Conservation (phyloP, 2,888 invertebrate genomes). For the Catocala sponsa region DNA sequence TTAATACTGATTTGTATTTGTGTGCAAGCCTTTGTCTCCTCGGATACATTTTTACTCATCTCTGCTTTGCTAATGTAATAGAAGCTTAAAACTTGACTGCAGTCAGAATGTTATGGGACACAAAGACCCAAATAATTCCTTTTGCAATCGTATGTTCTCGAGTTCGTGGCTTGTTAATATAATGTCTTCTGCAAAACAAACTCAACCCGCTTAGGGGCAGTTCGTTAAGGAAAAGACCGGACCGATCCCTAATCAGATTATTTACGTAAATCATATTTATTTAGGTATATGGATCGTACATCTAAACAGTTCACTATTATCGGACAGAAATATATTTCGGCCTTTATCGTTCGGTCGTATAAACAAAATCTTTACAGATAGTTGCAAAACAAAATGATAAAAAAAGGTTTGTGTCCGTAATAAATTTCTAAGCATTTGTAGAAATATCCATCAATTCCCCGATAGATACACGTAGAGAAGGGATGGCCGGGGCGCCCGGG, state of each 20-base stretch:
- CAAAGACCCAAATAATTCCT: not conserved
- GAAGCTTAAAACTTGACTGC: not conserved
- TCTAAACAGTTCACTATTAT: slow-evolving; percentile 22
- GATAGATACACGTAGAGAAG: slow-evolving; percentile 33
- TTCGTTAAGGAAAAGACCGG: slow-evolving; percentile 34
- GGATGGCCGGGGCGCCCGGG: slow-evolving; percentile 31
- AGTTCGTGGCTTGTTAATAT: slow-evolving; percentile 13
- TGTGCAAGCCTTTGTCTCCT: slow-evolving; percentile 21
- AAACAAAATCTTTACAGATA: slow-evolving; percentile 48
- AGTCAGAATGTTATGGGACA: not conserved
- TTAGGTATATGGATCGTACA: slow-evolving; percentile 22
- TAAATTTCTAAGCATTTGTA: slow-evolving; percentile 63
- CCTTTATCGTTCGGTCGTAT: slow-evolving; percentile 14
- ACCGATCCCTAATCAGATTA: slow-evolving; percentile 40
- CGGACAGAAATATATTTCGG: slow-evolving; percentile 24
- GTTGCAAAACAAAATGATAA: slow-evolving; percentile 53
- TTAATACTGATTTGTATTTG: slow-evolving; percentile 28
- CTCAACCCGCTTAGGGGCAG: slow-evolving; percentile 20
- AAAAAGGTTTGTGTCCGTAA: slow-evolving; percentile 57
- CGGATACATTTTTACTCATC: not conserved
- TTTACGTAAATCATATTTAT: slow-evolving; percentile 40
- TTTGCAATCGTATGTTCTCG: slow-evolving; percentile 12
- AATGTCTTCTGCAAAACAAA: slow-evolving; percentile 23
- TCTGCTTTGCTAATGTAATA: slow-evolving; percentile 8
- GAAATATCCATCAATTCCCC: slow-evolving; percentile 54